Evolutionary conservation across 2,113 vertebrate genomes (phyloP), one percentile per base, ranked within the genome.

Genomic region (Chaetodon trifascialis): DNA sequence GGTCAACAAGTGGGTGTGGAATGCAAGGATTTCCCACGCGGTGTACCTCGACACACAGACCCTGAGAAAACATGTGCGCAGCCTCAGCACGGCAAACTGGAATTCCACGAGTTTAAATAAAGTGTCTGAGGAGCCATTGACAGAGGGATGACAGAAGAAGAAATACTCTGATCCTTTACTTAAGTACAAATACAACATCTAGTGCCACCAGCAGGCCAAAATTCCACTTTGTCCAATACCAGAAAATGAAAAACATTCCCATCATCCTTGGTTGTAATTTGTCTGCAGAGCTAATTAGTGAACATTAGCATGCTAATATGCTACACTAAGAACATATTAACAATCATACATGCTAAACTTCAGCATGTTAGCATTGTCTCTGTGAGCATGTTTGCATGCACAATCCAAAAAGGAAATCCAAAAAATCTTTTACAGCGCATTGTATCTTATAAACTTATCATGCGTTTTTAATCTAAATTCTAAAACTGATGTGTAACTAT

Each of bases 1-100:
- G 94, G 94, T 93, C 91, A 90, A 70, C 90, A 91, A 89, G 86
- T 92, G 92, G 90, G 88, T 92, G 93, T 89, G 93, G 89, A 93
- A 89, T 90, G 76, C 21, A 42, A 84, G 77, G 68, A 72, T 92
- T 95, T 94, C 93, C 90, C 92, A 94, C 82, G 46, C 47, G 30
- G 74, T 63, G 70, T 82, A 80, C 85, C 80, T 87, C 82, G 44
- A 88, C 76, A 84, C 83, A 82, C 84, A 68, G 47, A 64, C 68
- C 38, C 84, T 80, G 79, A 84, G 89, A 90, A 88, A 89, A 77
- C 88, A 91, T 59, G 75, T 88, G 85, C 89, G 73, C 62, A 78
- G 72, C 77, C 66, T 79, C 59, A 60, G 67, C 49, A 30, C 47
- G 54, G 78, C 47, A 63, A 69, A 72, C 73, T 36, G 81, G 64